Evolutionary conservation across 2,888 invertebrate species (phyloP).

Genomic region (Acrobasis repandana): DNA sequence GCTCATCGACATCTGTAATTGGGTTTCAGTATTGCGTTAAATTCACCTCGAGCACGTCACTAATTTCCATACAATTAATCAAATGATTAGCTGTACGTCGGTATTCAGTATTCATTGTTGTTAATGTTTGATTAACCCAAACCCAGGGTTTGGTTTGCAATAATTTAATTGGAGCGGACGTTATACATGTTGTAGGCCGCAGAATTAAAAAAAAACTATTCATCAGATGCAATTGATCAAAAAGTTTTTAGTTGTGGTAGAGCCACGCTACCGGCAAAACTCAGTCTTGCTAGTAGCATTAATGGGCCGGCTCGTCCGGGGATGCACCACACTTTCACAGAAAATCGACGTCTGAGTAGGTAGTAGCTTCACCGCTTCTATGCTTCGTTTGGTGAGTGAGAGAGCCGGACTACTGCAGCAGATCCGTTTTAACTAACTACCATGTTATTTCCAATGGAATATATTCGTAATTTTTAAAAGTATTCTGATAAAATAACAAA

Average conservation of each 20-base stretch:
- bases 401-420: too few species aligned
- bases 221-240: too few species aligned
- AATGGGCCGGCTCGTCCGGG: too few species aligned
- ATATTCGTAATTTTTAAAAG: not conserved
- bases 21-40: slow-evolving; percentile 75
- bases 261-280: too few species aligned
- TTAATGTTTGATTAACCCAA: not conserved
- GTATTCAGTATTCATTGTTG: slow-evolving; percentile 31
- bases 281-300: too few species aligned
- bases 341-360: too few species aligned
- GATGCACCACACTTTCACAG: too few species aligned
- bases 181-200: not conserved
- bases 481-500: not conserved
- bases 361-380: too few species aligned
- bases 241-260: too few species aligned
- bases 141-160: not conserved
- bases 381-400: too few species aligned
- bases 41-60: slow-evolving; percentile 65
- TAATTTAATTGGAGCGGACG: not conserved
- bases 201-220: not conserved
- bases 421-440: slow-evolving; percentile 3
- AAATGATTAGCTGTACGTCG: slow-evolving; percentile 70
- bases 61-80: slow-evolving; percentile 77
- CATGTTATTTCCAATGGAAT: not conserved
- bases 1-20: slow-evolving; percentile 76